Evolutionary conservation across 2,888 invertebrate genomes (phyloP).

Genomic region (Cordilura impudica): DNA sequence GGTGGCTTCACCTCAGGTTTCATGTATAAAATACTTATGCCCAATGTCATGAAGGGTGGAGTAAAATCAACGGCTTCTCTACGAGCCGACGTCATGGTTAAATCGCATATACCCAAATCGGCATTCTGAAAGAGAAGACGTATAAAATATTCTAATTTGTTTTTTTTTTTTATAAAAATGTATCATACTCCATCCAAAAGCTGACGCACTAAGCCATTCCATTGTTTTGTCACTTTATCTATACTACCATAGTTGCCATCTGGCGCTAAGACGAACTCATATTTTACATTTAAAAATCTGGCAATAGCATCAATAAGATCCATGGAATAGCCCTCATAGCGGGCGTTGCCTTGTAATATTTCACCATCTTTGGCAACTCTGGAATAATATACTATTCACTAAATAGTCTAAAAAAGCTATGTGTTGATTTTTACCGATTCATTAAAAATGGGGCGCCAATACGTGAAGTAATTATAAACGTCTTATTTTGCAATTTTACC

Average conservation of each 20-base stretch:
- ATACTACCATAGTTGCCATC: constrained; percentile 86
- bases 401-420: neutral
- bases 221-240: constrained; percentile 83
- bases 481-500: constrained; percentile 81
- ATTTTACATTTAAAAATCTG: constrained; percentile 83
- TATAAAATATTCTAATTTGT: neutral
- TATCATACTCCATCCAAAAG: constrained; percentile 85
- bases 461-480: constrained; percentile 84
- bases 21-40: constrained; percentile 92
- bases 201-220: constrained; percentile 88
- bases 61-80: constrained; percentile 94
- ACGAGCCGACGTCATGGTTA: constrained; percentile 95
- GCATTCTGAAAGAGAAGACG: constrained; percentile 83
- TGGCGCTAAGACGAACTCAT: constrained; percentile 84
- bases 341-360: constrained; percentile 84
- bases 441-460: constrained; percentile 86
- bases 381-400: neutral
- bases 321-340: constrained; percentile 93
- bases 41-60: constrained; percentile 98
- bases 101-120: constrained; percentile 95
- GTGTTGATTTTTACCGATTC: constrained; percentile 71
- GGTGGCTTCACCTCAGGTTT: constrained; percentile 87
- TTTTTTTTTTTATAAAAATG: neutral
- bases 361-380: constrained; percentile 80
- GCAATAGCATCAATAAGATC: constrained; percentile 93